Conservation (phyloP, 37 sponge, comb jelly and placozoan species). For the Haliclona indistincta region DNA sequence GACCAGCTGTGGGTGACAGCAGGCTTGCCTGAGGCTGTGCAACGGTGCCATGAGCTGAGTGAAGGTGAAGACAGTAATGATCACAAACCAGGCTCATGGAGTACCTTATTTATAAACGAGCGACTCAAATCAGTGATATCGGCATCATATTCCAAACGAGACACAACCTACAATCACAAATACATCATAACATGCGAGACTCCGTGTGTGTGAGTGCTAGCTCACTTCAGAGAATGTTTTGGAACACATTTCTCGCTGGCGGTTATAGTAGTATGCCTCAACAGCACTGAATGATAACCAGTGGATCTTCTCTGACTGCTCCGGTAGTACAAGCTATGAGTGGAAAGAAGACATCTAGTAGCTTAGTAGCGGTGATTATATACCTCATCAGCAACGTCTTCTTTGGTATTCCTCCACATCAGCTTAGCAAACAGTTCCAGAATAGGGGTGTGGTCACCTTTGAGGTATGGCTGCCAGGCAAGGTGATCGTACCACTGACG, state of each 20-base stretch:
- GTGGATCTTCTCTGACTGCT: conserved; percentile 59
- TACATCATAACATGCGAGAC: neutral
- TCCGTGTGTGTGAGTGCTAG: neutral
- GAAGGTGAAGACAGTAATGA: neutral
- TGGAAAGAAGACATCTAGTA: neutral
- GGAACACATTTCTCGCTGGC: conserved; percentile 55
- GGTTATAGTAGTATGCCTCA: conserved; percentile 71
- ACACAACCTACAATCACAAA: conserved; percentile 1
- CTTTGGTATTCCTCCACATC: conserved; percentile 79
- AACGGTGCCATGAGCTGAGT: conserved; percentile 70
- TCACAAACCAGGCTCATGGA: neutral
- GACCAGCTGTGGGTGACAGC: conserved; percentile 81
- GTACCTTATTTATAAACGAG: neutral
- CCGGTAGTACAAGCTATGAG: conserved; percentile 63
- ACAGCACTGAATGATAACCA: conserved; percentile 72
- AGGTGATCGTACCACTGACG: conserved; percentile 46
- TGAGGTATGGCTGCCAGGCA: conserved; percentile 48
- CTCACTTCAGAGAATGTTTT: neutral
- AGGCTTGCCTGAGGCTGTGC: conserved; percentile 69
- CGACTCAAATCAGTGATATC: neutral
- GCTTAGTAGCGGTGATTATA: neutral
- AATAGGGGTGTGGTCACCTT: conserved; percentile 36
- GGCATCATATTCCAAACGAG: neutral
- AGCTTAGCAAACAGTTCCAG: conserved; percentile 49
- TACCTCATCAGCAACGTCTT: conserved; percentile 78